Evolutionary conservation across 1,140 invertebrate species (phyloP).

Genomic region (Pomacea maculata): DNA sequence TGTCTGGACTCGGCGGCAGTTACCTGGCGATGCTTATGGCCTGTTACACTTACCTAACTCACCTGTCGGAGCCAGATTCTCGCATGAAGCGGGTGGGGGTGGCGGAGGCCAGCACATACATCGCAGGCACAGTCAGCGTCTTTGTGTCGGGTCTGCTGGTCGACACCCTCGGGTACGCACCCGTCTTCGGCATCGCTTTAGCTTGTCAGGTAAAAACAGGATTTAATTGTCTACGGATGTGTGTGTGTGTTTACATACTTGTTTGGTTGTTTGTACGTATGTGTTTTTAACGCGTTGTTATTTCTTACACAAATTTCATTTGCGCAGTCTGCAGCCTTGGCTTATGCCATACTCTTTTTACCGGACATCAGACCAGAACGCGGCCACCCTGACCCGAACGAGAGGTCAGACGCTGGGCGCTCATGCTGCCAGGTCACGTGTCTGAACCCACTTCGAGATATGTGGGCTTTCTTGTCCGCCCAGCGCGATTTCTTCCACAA

Average conservation of each 20-base stretch:
- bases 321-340: constrained; percentile 46
- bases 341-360: constrained; percentile 62
- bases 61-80: constrained; percentile 81
- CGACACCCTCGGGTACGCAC: constrained; percentile 48
- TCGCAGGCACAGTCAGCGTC: constrained; percentile 65
- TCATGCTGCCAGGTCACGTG: background rate
- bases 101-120: constrained; percentile 72
- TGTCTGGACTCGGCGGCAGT: constrained; percentile 76
- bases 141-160: constrained; percentile 62
- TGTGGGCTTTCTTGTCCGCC: constrained; percentile 48
- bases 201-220: constrained; percentile 36
- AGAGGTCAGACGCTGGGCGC: too few relatives aligned
- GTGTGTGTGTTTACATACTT: background rate
- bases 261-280: background rate
- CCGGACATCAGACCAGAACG: constrained; percentile 32
- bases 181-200: constrained; percentile 60
- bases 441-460: constrained; percentile 4
- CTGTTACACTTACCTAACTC: constrained; percentile 87
- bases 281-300: background rate
- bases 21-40: constrained; percentile 92
- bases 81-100: constrained; percentile 85
- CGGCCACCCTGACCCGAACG: background rate
- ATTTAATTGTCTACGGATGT: background rate
- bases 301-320: too few relatives aligned
- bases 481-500: constrained; percentile 51